phyloP scores from a whole-genome alignment of 2,888 invertebrate species.

The Melolontha melolontha region DNA sequence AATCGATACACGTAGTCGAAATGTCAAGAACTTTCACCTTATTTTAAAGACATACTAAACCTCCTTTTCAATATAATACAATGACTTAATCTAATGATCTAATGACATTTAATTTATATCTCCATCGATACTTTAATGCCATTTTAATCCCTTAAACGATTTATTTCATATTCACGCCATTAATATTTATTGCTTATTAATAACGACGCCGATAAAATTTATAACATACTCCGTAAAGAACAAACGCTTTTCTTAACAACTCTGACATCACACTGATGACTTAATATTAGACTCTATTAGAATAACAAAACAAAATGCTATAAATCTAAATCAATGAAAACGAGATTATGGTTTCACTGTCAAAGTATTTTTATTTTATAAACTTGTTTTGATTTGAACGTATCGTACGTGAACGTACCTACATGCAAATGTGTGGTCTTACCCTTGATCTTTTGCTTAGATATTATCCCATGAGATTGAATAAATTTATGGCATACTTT shows the following conservation, averaged over 20 bases:
- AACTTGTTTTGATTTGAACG: conserved; percentile 1
- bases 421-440: no score
- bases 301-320: conserved; percentile 22
- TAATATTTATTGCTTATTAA: conserved; percentile 25
- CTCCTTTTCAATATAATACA: not conserved
- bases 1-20: no score
- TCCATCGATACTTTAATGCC: not conserved
- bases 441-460: no score
- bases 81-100: not conserved
- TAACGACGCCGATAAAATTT: conserved; percentile 15
- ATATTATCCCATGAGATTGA: no score
- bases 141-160: conserved; percentile 3
- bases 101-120: conserved; percentile 4
- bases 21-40: no score
- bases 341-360: conserved; percentile 21
- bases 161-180: conserved; percentile 1
- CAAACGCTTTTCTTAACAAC: not conserved
- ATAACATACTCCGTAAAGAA: not conserved
- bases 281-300: conserved; percentile 18
- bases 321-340: conserved; percentile 3
- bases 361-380: conserved; percentile 5
- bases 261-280: conserved; percentile 29
- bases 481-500: no score
- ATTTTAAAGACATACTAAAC: no score
- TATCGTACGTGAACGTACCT: no score